These are phyloP conservation scores for Silvanus unidentatus DNA, from an alignment of 2,888 invertebrate genomes.

Conservation along the genomic window DNA sequence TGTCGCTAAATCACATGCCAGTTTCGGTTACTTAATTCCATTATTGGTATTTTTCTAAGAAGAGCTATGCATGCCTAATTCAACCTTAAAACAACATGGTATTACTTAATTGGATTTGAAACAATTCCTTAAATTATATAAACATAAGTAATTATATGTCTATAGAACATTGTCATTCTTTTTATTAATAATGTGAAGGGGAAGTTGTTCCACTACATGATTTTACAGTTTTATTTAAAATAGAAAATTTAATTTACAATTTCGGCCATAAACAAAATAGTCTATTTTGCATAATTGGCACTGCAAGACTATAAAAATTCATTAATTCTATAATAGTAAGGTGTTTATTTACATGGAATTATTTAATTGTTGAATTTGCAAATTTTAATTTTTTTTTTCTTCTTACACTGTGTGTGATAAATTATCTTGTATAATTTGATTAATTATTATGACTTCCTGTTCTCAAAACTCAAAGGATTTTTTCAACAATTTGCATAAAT, in stretches of 20 bases:
- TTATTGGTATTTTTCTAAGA: not conserved
- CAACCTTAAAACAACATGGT: constrained; percentile 6
- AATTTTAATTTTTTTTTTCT: too few relatives aligned
- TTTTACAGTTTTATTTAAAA: constrained; percentile 2
- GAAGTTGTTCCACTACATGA: constrained; percentile 3
- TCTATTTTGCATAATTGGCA: not conserved
- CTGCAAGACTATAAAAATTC: not conserved
- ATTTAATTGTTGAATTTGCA: too few relatives aligned
- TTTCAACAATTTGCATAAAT: too few relatives aligned
- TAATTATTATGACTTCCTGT: too few relatives aligned
- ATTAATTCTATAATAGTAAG: too few relatives aligned
- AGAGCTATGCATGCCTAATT: constrained; percentile 9
- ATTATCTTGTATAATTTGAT: too few relatives aligned
- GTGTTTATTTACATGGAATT: too few relatives aligned
- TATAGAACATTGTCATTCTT: constrained; percentile 14
- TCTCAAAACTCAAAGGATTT: too few relatives aligned
- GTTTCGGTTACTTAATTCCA: constrained; percentile 3
- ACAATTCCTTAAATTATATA: constrained; percentile 16
- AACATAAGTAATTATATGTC: constrained; percentile 13
- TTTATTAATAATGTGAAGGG: constrained; percentile 3
- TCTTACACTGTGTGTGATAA: too few relatives aligned
- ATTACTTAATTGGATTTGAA: constrained; percentile 11
- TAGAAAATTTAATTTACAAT: not conserved
- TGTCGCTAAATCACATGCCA: constrained; percentile 1
- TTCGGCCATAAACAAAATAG: not conserved